These are phyloP conservation scores for Lycophotia porphyrea DNA, from an alignment of 2,888 invertebrate species.

Conservation along the genomic window DNA sequence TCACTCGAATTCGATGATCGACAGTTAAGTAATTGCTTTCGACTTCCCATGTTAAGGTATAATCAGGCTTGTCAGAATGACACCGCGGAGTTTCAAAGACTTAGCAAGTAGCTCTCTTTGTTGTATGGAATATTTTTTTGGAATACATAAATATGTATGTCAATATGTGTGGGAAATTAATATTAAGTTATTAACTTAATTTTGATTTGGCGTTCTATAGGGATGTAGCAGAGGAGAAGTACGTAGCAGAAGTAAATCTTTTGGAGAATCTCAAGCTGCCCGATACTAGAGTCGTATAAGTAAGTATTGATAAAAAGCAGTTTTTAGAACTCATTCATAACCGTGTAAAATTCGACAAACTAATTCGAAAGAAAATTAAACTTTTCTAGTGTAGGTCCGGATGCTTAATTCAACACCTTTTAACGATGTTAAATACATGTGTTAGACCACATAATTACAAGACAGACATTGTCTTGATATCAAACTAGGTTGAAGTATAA, in stretches of 20 bases:
- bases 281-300: neutral
- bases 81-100: conserved; percentile 14
- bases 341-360: neutral
- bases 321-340: neutral
- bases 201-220: no score
- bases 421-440: neutral
- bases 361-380: neutral
- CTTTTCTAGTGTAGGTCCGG: no score
- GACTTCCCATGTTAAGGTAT: conserved; percentile 43
- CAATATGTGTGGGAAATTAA: neutral
- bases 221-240: no score
- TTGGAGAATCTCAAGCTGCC: neutral
- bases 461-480: neutral
- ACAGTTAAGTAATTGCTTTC: conserved; percentile 70
- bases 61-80: conserved; percentile 33
- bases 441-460: neutral
- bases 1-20: conserved; percentile 62
- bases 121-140: conserved; percentile 9
- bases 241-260: neutral
- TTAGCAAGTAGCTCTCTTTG: neutral
- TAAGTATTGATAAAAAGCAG: neutral
- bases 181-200: neutral
- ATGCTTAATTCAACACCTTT: neutral
- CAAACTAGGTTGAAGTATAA: neutral
- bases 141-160: neutral